Evolutionary conservation across 2,113 vertebrate species (phyloP), one percentile per base, ranked within the genome.

Genomic region (Rhinopithecus roxellana): DNA sequence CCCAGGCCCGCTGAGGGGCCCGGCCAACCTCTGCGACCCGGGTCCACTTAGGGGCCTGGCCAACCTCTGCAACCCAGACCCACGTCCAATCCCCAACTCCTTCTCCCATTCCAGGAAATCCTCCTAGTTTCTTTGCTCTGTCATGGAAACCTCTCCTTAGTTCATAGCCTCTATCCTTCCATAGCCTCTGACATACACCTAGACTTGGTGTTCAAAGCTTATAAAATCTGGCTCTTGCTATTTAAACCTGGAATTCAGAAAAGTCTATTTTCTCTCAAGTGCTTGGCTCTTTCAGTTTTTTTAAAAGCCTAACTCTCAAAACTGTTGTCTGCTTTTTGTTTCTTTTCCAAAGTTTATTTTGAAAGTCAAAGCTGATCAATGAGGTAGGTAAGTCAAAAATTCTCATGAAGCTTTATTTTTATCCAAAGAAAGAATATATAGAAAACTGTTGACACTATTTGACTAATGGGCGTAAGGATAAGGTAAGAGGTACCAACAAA

Each of bases 311-410:
- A 32, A 23, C 30, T 82, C 45, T 89, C n/a, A 40, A 85, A 61
- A 69, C 72, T 86, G 9, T 3, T 12, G 6, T 67, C 92, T 72
- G 20, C 40, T 50, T 59, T 23, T 81, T 27, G 52, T 9, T 81
- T 89, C 35, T 25, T 89, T 70, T 82, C n/a, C n/a, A 61, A 92
- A 94, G 16, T 78, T 55, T n/a, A 55, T 77, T 81, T 93, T 82
- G 43, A 78, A 90, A 88, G 40, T 88, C 25, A 64, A 87, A 83
- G 50, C 70, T 78, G 23, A 92, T 40, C 17, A 70, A 27, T 35
- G 59, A 82, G 2, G 2, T 43, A 20, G 38, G 10, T 75, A 10
- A 55, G 52, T 55, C 52, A 55, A 55, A 55, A 55, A 55, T 43
- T 84, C 32, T 89, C 67, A 77, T 0, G 50, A 14, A 89, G 38